Evolutionary conservation across 2,113 vertebrate genomes (phyloP), one percentile per base, ranked within the genome.

Genomic region (Phyllostomus hastatus): DNA sequence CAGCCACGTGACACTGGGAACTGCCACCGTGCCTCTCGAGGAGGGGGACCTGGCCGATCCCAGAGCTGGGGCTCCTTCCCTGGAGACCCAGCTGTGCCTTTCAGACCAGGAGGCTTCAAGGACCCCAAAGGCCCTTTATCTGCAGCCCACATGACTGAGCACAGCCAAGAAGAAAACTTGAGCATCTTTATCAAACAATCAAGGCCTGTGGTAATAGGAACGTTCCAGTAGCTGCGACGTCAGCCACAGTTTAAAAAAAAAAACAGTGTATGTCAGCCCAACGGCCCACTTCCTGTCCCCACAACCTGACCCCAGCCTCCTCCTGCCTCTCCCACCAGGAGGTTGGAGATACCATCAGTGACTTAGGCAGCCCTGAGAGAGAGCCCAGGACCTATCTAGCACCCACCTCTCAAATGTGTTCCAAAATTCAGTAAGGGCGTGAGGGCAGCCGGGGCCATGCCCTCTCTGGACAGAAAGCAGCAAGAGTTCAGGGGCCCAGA

Each of bases 111-210:
- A 57, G 64, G n/a, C 70, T 41, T 19, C 31, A 2, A 43, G 28
- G 67, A 48, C 24, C 72, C 22, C 67, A 9, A 59, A 16, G 26
- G 35, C 28, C 59, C 90, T 86, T 86, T 52, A 61, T 80, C 92
- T 48, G 46, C 22, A 22, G 70, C 52, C 46, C 72, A 73, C 41
- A 10, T 54, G 81, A 38, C 19, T 61, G 66, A 11, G 8, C 33
- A 22, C 3, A 33, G 43, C 66, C 26, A 3, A 50, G 54, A 83
- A 76, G 69, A 76, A 80, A 91, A 82, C 38, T 59, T 72, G 9
- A 50, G 48, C 94, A 48, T 48, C 78, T 24, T 75, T 94, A 97
- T 84, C 97, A 67, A 24, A 75, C 69, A 33, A 93, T 89, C 95
- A 43, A 78, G n/a, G 24, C 11, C 2, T 89, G 91, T 52, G 95